Base-by-base conservation (phyloP, 2,888 invertebrate genomes). In the Cryptus armator region DNA sequence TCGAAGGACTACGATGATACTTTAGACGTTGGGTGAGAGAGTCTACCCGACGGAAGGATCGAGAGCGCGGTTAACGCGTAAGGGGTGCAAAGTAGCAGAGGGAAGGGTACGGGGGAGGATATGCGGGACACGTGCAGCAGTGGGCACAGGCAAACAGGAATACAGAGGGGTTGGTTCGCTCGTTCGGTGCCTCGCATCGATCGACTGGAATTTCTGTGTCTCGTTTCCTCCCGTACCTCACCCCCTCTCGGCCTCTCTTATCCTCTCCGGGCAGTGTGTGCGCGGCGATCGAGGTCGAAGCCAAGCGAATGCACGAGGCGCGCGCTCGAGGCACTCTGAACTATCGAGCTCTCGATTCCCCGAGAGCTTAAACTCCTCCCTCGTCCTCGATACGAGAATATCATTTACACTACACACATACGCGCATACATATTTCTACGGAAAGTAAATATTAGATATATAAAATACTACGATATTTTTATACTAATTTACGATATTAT, bases 231-330 rank as follows among this genome's bases (percentile, higher is more conserved):
- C 62, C 75, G 76, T 66, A n/a, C 43, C 56, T 44, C 46, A 44
- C 74, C 59, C 59, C 24, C 43, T 24, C 46, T 24, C 62, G 79
- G 64, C 56, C 56, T 9, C 66, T 75, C 68, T 81, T 76, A 71
- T 71, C 71, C 79, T 68, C 79, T 64, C 76, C 56, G 77, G 51
- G 70, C 78, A 48, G 48, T 12, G 59, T 14, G 59, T 29, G 29
- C n/a, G 44, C 71, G 59, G 62, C 37, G 81, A 85, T 81, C 84
- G 84, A 85, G 84, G 81, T 85, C 81, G 84, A 85, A 85, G 81
- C 84, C 84, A 85, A 81, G 78, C 29, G 78, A 85, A 70, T 81
- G 84, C 84, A 81, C 78, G 56, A 14, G 66, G 75, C 48, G 32
- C 75, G 51, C 44, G 43, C 68, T 74, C 80, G 83, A 83, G 70